These are phyloP conservation scores for Erebia epiphron DNA, from an alignment of 2,888 invertebrate genomes.

Conservation along the genomic window DNA sequence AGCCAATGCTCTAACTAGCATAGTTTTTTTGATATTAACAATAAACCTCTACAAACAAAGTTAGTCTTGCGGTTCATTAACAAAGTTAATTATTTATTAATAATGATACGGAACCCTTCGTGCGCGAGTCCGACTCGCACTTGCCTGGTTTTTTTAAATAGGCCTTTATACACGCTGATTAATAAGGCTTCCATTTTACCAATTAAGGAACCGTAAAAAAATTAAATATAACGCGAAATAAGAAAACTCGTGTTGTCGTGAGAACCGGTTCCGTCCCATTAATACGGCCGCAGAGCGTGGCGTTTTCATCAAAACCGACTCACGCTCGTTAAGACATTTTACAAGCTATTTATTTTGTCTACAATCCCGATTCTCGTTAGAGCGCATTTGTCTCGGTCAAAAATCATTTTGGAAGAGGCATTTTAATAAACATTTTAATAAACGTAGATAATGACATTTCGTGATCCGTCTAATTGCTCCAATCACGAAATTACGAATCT, in stretches of 20 bases:
- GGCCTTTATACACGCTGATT: too few relatives aligned
- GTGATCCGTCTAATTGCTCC: too few relatives aligned
- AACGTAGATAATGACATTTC: not conserved
- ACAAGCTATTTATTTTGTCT: slow-evolving; percentile 21
- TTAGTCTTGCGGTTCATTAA: too few relatives aligned
- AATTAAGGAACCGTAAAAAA: slow-evolving; percentile 1
- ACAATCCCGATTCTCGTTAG: slow-evolving; percentile 11
- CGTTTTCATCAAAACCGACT: slow-evolving; percentile 23
- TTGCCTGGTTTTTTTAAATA: too few relatives aligned
- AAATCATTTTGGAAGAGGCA: not conserved
- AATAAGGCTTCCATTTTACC: not conserved
- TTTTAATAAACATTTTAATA: not conserved
- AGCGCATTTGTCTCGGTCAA: not conserved
- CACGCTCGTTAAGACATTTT: slow-evolving; percentile 26
- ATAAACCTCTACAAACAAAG: too few relatives aligned
- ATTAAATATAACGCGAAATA: not conserved
- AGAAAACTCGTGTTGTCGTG: not conserved
- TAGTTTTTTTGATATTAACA: too few relatives aligned
- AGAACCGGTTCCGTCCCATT: slow-evolving; percentile 29
- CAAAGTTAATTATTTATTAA: too few relatives aligned
- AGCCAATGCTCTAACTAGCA: too few relatives aligned
- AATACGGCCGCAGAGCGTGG: slow-evolving; percentile 13
- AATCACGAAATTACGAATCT: too few relatives aligned
- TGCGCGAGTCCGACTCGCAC: too few relatives aligned
- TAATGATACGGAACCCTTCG: too few relatives aligned